Base-by-base conservation (phyloP, 2,797 vertebrate species). In the Muraenolepis orangiensis region DNA sequence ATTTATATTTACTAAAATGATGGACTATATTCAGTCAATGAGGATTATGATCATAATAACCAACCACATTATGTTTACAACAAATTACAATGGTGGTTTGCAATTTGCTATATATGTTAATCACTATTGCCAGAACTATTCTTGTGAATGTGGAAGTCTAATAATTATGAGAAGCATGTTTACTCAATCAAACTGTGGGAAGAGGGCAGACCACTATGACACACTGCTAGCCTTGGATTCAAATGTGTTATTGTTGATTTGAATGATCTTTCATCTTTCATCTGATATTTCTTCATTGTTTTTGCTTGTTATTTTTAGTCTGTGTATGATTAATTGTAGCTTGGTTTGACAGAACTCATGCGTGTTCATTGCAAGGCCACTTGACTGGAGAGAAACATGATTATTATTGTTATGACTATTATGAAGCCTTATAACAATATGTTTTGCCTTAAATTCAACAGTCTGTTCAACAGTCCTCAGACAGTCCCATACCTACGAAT, bases 251-350 rank as follows among this genome's bases (percentile, higher is more conserved):
- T 57, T n/a, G 23, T 23, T 46, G 42, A 8, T n/a, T 57, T 64
- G 23, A 26, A 64, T 28, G 23, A 64, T 64, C 57, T 11, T 7
- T 26, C n/a, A 26, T 64, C 26, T 7, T 64, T 64, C 10, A 26
- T n/a, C n/a, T n/a, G n/a, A n/a, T n/a, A n/a, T n/a, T n/a, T n/a
- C n/a, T n/a, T n/a, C 2, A 64, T 64, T 26, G 57, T 64, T 10
- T 64, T 64, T 64, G 57, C 57, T n/a, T 64, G 57, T 64, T 64
- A 64, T 64, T 64, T n/a, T 26, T 26, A 64, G 57, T 26, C 57
- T 23, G 23, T 64, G 57, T 64, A 64, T 64, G 26, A 46, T 46
- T 46, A 46, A 46, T 46, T 46, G 14, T 46, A n/a, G 23, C 57
- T 26, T 64, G 2, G n/a, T 64, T 23, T 26, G n/a, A n/a, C 23